A percentile compares a stretch with the other conserved stretches of the same genome.
Conservation (phyloP, 2,113 vertebrate species). For the Eudyptes chrysolophus region DNA sequence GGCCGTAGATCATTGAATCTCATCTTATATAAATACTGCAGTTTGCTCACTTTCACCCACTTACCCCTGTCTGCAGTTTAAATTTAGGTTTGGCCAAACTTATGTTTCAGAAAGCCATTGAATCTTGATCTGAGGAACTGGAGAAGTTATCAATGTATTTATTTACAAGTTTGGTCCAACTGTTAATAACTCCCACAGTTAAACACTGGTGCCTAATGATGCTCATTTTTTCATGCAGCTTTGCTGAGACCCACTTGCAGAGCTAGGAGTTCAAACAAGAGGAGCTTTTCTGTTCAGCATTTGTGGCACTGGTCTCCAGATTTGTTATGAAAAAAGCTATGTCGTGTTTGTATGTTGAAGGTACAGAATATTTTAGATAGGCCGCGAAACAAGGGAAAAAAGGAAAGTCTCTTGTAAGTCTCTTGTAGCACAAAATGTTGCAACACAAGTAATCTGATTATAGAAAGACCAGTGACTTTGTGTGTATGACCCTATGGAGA, state of each 20-base stretch:
- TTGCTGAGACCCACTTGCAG: not conserved
- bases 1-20: not conserved
- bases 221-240: not conserved
- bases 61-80: not conserved
- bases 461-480: not conserved
- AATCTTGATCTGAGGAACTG: not conserved
- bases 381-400: not conserved
- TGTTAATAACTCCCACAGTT: not conserved
- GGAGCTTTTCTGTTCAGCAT: not conserved
- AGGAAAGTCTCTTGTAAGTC: not conserved
- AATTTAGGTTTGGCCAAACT: not conserved
- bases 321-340: not conserved
- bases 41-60: not conserved
- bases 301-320: not conserved
- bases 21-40: not conserved
- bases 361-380: not conserved
- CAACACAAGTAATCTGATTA: not conserved
- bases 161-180: not conserved
- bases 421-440: not conserved
- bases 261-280: not conserved
- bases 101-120: not conserved
- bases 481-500: not conserved
- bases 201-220: not conserved
- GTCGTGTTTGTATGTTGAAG: not conserved
- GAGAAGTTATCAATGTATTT: not conserved